Evolutionary conservation across 2,888 invertebrate species (phyloP).

Genomic region (Aporophyla lueneburgensis): DNA sequence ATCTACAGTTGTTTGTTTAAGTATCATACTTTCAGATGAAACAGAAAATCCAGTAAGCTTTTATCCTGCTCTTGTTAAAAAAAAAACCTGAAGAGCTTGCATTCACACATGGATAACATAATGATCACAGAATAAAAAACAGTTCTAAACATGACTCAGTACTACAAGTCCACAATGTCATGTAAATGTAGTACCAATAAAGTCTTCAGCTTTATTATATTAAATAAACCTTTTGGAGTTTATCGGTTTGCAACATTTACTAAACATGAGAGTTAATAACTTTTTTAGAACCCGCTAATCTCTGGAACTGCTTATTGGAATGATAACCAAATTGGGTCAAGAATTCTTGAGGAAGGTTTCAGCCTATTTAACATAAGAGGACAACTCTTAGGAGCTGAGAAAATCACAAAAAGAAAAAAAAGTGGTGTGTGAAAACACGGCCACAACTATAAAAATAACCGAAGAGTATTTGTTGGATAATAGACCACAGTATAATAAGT

Average conservation of each 20-base stretch:
- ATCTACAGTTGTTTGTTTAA: too few relatives aligned
- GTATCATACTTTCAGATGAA: background rate
- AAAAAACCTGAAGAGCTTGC: background rate
- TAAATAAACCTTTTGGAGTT: background rate
- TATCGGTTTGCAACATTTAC: too few relatives aligned
- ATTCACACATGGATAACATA: background rate
- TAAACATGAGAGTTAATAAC: too few relatives aligned
- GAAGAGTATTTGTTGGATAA: background rate
- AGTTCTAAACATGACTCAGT: background rate
- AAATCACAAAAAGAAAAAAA: background rate
- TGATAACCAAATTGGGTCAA: background rate
- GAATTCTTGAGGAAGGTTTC: background rate
- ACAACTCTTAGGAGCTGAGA: background rate
- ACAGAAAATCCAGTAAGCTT: background rate
- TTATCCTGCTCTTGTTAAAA: background rate
- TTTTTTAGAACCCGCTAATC: background rate
- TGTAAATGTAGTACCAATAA: background rate
- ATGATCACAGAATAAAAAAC: conserved; percentile 3
- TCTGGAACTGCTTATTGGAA: background rate
- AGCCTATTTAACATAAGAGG: background rate
- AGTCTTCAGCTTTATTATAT: too few relatives aligned
- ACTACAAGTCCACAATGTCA: background rate
- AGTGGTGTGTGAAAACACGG: too few relatives aligned
- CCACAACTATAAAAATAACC: background rate
- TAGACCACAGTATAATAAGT: background rate